Conservation (phyloP, 2,797 vertebrate genomes). For the Sebastes hopkinsi region DNA sequence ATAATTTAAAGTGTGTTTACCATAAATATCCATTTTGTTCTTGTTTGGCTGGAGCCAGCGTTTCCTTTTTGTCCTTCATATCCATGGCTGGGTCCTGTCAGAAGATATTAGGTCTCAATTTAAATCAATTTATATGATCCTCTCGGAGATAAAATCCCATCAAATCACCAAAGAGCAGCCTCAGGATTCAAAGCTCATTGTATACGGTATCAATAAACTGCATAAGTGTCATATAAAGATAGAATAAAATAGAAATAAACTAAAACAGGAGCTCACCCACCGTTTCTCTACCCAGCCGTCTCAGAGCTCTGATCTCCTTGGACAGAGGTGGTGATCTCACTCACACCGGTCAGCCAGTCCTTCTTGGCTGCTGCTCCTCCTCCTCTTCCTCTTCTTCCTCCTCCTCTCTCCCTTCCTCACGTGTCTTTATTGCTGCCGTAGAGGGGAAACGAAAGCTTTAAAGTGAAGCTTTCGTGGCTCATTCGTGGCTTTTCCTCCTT, state of each 20-base stretch:
- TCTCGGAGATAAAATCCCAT: neutral
- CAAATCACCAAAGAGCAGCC: neutral
- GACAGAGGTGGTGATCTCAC: neutral
- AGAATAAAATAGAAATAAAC: neutral
- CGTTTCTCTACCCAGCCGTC: neutral
- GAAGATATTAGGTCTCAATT: neutral
- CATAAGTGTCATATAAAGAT: neutral
- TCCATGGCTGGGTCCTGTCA: constrained; percentile 49
- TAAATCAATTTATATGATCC: neutral
- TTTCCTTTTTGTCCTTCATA: constrained; percentile 9
- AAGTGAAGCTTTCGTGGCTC: too few species aligned
- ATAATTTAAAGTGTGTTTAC: constrained; percentile 33
- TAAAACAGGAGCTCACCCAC: neutral
- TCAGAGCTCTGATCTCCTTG: neutral
- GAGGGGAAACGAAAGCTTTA: neutral
- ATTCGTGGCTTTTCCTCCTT: too few species aligned
- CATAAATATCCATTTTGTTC: constrained; percentile 57
- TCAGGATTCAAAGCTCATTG: too few species aligned
- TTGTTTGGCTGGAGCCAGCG: neutral
- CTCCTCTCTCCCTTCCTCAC: too few species aligned
- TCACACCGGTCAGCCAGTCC: neutral
- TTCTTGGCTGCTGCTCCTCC: neutral
- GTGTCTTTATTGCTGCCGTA: neutral
- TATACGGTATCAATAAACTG: neutral
- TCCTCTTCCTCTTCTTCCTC: neutral